A percentile compares a stretch with the other conserved stretches of the same genome.
Evolutionary conservation across 2,888 invertebrate genomes (phyloP).

Genomic region (Xiphydria camelus): DNA sequence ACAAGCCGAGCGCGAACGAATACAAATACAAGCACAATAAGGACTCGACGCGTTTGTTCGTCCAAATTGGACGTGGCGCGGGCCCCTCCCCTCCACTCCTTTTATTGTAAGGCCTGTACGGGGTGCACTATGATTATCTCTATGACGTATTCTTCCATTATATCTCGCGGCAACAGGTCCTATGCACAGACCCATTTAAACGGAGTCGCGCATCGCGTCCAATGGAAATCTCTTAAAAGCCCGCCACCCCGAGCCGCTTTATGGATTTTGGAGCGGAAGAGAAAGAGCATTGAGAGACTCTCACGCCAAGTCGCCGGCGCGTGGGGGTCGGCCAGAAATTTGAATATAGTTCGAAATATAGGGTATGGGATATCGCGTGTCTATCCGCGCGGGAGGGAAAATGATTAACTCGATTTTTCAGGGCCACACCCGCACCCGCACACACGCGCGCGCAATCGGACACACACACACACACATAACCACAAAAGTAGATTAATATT

Average conservation of each 20-base stretch:
- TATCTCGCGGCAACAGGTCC: constrained; percentile 50
- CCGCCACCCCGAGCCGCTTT: neutral
- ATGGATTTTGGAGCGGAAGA: neutral
- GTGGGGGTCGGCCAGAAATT: too few relatives aligned
- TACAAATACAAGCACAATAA: constrained; percentile 23
- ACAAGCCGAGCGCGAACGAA: constrained; percentile 16
- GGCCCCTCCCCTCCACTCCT: constrained; percentile 27
- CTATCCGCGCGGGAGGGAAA: too few relatives aligned
- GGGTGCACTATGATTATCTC: constrained; percentile 41
- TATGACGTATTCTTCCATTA: constrained; percentile 53
- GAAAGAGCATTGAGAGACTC: neutral
- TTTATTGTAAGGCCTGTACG: constrained; percentile 31
- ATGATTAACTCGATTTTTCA: too few relatives aligned
- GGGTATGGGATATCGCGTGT: too few relatives aligned
- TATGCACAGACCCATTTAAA: constrained; percentile 43
- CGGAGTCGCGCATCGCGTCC: constrained; percentile 32
- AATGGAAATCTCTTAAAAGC: neutral
- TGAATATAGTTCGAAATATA: too few relatives aligned
- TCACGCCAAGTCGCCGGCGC: too few relatives aligned
- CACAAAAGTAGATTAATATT: too few relatives aligned
- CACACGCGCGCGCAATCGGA: too few relatives aligned
- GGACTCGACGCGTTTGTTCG: constrained; percentile 34
- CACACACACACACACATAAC: too few relatives aligned
- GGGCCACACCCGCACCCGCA: too few relatives aligned
- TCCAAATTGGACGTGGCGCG: constrained; percentile 30